Evolutionary conservation across 2,797 vertebrate genomes (phyloP).

Genomic region (Craterocephalus amniculus): DNA sequence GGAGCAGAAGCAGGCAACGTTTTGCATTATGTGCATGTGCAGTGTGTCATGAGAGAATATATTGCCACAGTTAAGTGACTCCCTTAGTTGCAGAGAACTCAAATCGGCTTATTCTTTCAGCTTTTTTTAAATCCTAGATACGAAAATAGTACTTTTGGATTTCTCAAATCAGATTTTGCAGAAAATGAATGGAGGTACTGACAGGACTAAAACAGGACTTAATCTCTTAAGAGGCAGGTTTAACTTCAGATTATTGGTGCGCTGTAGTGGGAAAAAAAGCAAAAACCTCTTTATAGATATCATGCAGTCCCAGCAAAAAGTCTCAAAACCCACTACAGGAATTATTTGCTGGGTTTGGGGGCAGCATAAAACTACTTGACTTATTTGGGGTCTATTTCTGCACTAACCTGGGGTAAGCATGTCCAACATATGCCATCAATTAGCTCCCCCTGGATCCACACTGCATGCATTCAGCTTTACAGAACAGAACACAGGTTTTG

Average conservation of each 20-base stretch:
- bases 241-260: constrained; percentile 46
- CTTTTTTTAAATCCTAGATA: constrained; percentile 29
- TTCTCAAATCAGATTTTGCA: constrained; percentile 52
- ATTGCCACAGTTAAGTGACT: constrained; percentile 34
- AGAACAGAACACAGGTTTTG: constrained; percentile 44
- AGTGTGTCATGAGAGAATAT: constrained; percentile 12
- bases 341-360: constrained; percentile 1
- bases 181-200: constrained; percentile 45
- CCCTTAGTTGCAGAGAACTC: too few species aligned
- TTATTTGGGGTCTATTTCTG: not conserved
- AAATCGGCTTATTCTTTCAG: constrained; percentile 31
- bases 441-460: constrained; percentile 27
- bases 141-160: constrained; percentile 47
- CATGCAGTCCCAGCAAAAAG: not conserved
- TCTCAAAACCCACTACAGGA: not conserved
- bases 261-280: constrained; percentile 12
- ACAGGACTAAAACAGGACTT: constrained; percentile 33
- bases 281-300: constrained; percentile 30
- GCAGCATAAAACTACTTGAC: not conserved
- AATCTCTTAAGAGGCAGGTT: constrained; percentile 44
- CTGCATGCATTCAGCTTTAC: constrained; percentile 35
- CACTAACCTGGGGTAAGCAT: not conserved
- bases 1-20: constrained; percentile 21
- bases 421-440: constrained; percentile 9
- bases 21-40: constrained; percentile 2